Evolutionary conservation across 2,888 invertebrate species (phyloP), one percentile per base, ranked within the genome.

Genomic region (Chesias legatella): DNA sequence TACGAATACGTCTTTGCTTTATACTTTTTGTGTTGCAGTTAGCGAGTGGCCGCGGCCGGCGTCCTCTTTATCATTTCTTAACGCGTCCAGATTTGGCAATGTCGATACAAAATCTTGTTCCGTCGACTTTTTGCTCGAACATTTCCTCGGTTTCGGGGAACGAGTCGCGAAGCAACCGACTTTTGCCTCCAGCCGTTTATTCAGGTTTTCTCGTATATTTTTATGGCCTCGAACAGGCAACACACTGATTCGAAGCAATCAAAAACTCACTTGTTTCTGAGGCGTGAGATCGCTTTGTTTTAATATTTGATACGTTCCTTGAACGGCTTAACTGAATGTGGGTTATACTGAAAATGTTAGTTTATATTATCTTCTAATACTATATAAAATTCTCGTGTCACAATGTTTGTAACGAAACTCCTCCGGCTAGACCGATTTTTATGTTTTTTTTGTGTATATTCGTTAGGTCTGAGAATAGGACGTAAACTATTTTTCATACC

Each of bases 51-150:
- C 31, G 61, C 58, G 50, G 64, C 74, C 81, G 80, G 83, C 78
- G 67, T 77, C 74, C 75, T 74, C 82, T 83, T 83, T 84, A 83
- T 82, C 83, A 79, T 81, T 80, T 82, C 77, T 84, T 83, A 80
- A 81, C 83, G 82, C 82, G 79, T 78, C 80, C 86, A 79, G 84
- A 86, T 86, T 84, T 79, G 85, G 84, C 77, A 66, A 76, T 72
- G 78, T 71, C 83, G 83, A 85, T 84, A 80, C 75, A 73, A 77
- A 80, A 86, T 85, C 86, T 86, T 82, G 86, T 84, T 84, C 70
- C 65, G 74, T 68, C 70, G 73, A 61, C 79, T 85, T 86, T 84
- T 86, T 85, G 81, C 75, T 69, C 69, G 63, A 56, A 73, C 80
- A 70, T 85, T 86, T 85, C 82, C 82, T 73, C 79, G 73, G 75